Percentiles rank a stretch among this genome's conserved stretches.
Evolutionary conservation across 2,888 invertebrate genomes (phyloP).

Genomic region (Graphium colonna): DNA sequence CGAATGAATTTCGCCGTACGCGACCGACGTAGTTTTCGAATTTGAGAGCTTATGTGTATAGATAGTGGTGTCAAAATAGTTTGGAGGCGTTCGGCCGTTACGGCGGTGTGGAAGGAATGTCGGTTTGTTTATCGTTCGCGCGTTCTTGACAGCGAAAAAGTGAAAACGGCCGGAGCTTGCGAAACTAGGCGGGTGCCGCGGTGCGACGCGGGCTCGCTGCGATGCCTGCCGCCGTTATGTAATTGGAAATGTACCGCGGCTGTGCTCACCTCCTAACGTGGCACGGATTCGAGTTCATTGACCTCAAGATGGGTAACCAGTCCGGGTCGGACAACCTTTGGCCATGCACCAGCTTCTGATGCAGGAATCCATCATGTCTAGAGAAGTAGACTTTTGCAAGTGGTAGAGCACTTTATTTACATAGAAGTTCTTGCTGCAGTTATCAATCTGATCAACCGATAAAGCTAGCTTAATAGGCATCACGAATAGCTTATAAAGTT

Average conservation of each 20-base stretch:
- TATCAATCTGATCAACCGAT: no score
- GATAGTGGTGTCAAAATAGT: conserved; percentile 37
- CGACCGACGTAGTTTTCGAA: conserved; percentile 38
- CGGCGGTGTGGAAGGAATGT: conserved; percentile 66
- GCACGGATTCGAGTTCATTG: conserved; percentile 19
- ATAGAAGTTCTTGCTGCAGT: no score
- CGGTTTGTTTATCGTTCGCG: conserved; percentile 70
- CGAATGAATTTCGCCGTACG: conserved; percentile 46
- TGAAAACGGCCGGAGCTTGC: conserved; percentile 76
- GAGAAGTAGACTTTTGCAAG: no score
- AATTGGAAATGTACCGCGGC: conserved; percentile 53
- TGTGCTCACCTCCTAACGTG: conserved; percentile 7
- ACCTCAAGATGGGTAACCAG: background rate
- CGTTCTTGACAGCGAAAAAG: conserved; percentile 81
- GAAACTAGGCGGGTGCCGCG: conserved; percentile 58
- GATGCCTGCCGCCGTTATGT: conserved; percentile 48
- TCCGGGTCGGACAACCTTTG: no score
- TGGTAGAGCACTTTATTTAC: no score
- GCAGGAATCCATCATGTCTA: no score
- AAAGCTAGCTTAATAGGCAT: no score
- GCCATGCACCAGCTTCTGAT: no score
- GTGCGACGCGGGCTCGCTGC: conserved; percentile 34
- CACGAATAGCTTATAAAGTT: no score
- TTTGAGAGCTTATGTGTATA: conserved; percentile 53
- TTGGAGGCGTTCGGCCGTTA: conserved; percentile 37